These are phyloP conservation scores for Synanthedon tipuliformis DNA, from an alignment of 2,888 invertebrate species.

Conservation along the genomic window DNA sequence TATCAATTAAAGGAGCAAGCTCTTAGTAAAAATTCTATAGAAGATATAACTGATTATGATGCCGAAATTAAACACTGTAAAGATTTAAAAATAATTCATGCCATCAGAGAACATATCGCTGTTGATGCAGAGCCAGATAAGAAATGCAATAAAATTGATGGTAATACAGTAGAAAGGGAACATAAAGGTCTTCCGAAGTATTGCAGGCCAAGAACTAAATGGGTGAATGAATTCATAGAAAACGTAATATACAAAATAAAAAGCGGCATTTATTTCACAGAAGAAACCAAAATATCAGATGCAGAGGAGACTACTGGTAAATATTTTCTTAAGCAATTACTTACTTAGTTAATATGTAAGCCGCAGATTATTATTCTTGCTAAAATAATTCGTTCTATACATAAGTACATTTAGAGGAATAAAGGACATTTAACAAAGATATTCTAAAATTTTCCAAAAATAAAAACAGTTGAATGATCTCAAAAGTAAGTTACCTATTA, in stretches of 20 bases:
- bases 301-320: too few relatives aligned
- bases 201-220: conserved; percentile 38
- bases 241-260: conserved; percentile 47
- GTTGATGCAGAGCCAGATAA: neutral
- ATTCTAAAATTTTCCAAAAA: too few relatives aligned
- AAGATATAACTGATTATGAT: conserved; percentile 5
- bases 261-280: conserved; percentile 42
- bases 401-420: too few relatives aligned
- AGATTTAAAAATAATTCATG: neutral
- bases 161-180: neutral
- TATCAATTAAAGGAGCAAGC: conserved; percentile 34
- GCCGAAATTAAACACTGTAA: conserved; percentile 1
- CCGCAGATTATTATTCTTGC: too few relatives aligned
- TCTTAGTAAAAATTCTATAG: conserved; percentile 29
- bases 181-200: conserved; percentile 7
- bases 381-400: too few relatives aligned
- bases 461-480: too few relatives aligned
- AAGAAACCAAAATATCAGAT: conserved; percentile 15
- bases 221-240: conserved; percentile 53
- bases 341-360: too few relatives aligned
- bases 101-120: neutral
- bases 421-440: too few relatives aligned
- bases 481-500: too few relatives aligned
- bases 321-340: too few relatives aligned
- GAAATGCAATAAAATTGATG: neutral